Conservation (phyloP, 92 coral and sea anemone species). For the Bergia puertoricense region DNA sequence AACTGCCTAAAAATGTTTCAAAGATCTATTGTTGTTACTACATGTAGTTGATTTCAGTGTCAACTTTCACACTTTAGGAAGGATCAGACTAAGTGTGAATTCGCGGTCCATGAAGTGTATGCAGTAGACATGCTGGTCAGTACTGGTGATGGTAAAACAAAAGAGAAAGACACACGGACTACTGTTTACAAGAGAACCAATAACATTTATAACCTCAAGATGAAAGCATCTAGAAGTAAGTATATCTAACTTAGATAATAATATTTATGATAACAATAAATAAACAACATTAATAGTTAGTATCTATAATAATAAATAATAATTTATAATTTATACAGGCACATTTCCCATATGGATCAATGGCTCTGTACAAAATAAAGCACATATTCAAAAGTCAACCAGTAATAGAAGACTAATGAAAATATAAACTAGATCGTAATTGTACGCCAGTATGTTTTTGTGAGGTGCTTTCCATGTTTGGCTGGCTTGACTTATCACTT, state of each 20-base stretch:
- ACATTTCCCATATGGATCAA: too few species aligned
- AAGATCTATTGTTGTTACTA: too few species aligned
- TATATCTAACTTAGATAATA: not conserved
- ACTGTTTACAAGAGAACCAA: slow-evolving; percentile 91
- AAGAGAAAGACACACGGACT: slow-evolving; percentile 86
- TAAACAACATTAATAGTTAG: not conserved
- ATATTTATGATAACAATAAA: not conserved
- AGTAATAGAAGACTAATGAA: too few species aligned
- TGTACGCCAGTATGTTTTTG: too few species aligned
- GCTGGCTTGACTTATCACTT: not conserved
- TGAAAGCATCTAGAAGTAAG: slow-evolving; percentile 95
- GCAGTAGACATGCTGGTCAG: slow-evolving; percentile 87
- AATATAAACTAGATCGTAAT: too few species aligned
- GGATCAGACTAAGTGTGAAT: slow-evolving; percentile 93
- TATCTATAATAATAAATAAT: not conserved
- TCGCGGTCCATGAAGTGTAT: slow-evolving; percentile 91
- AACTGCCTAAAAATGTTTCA: too few species aligned
- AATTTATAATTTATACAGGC: too few species aligned
- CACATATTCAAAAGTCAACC: too few species aligned
- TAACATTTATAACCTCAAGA: slow-evolving; percentile 80
- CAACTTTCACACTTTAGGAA: slow-evolving; percentile 54
- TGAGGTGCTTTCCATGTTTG: not conserved
- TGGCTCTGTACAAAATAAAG: too few species aligned
- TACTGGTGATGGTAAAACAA: slow-evolving; percentile 92
- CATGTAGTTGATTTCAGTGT: not conserved